phyloP scores from a whole-genome alignment of 2,888 invertebrate genomes.

The Amiota minor region DNA sequence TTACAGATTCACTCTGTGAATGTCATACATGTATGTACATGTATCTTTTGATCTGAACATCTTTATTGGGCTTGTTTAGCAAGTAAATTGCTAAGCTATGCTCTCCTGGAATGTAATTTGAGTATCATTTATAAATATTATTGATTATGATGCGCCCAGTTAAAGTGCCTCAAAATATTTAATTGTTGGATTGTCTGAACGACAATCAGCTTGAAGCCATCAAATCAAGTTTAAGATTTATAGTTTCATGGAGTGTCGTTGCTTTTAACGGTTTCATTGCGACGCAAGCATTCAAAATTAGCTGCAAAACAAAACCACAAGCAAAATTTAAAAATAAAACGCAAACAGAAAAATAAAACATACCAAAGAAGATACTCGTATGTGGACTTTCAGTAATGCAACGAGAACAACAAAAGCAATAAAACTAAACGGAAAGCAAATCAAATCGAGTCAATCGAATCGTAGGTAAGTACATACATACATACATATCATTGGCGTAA shows the following conservation, averaged over 20 bases:
- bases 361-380: background rate
- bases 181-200: background rate
- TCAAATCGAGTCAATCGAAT: conserved; percentile 17
- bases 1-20: too few relatives aligned
- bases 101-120: too few relatives aligned
- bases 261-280: conserved; percentile 29
- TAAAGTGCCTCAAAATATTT: conserved; percentile 1
- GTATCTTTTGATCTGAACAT: too few relatives aligned
- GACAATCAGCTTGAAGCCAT: conserved; percentile 42
- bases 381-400: conserved; percentile 18
- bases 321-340: conserved; percentile 37
- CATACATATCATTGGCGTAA: conserved; percentile 3
- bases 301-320: conserved; percentile 39
- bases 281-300: conserved; percentile 54
- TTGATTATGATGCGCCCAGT: conserved; percentile 27
- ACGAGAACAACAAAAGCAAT: conserved; percentile 54
- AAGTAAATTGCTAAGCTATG: too few relatives aligned
- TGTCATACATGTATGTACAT: too few relatives aligned
- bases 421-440: conserved; percentile 27
- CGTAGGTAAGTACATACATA: conserved; percentile 19
- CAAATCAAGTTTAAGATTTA: conserved; percentile 57
- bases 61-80: too few relatives aligned
- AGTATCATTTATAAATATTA: conserved; percentile 1
- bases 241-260: conserved; percentile 43
- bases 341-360: conserved; percentile 42